phyloP scores from a whole-genome alignment of 2,888 invertebrate genomes.

The Cetonia aurata region DNA sequence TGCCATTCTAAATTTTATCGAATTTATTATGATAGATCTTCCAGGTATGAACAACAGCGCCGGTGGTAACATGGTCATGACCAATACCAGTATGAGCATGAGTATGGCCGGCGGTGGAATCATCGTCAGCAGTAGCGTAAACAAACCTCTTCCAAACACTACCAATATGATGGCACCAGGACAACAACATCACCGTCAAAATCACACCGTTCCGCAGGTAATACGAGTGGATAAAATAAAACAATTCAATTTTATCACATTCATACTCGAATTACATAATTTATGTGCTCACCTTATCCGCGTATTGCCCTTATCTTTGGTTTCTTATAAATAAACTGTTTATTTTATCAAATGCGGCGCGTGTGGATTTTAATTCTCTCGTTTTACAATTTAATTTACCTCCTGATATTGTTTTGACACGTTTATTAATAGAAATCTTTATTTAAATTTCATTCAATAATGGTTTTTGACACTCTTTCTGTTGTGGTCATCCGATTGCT shows the following conservation, averaged over 20 bases:
- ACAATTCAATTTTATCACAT: conserved; percentile 13
- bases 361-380: conserved; percentile 9
- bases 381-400: background rate
- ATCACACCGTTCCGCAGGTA: conserved; percentile 68
- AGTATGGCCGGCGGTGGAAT: conserved; percentile 80
- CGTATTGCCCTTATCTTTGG: conserved; percentile 16
- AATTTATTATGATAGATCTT: conserved; percentile 46
- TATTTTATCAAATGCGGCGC: conserved; percentile 3
- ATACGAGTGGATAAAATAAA: background rate
- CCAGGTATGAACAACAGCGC: conserved; percentile 78
- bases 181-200: conserved; percentile 63
- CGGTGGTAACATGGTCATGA: conserved; percentile 82
- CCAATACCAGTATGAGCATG: conserved; percentile 80
- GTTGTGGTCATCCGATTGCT: too few relatives aligned
- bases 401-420: background rate
- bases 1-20: conserved; percentile 14
- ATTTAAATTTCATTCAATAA: too few relatives aligned
- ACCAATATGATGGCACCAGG: conserved; percentile 74
- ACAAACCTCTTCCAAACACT: conserved; percentile 76
- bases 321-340: conserved; percentile 22
- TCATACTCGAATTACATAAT: conserved; percentile 18
- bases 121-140: conserved; percentile 80
- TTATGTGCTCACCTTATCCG: conserved; percentile 12
- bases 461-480: too few relatives aligned
- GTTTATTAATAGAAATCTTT: background rate